Base-by-base conservation (phyloP, 2,797 vertebrate genomes). In the Tragopan temminckii region DNA sequence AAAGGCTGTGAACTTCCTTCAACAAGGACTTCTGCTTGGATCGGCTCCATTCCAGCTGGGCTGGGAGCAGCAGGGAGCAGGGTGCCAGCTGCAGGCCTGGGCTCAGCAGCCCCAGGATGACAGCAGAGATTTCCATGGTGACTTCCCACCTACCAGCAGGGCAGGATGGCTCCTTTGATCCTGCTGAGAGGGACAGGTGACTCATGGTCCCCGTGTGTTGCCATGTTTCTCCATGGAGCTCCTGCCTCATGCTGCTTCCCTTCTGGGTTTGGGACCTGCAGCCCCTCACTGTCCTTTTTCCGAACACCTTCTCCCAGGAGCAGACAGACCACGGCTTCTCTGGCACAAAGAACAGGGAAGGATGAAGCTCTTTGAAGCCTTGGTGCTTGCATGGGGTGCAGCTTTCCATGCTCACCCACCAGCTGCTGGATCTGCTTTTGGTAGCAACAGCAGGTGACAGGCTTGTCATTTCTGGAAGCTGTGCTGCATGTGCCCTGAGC, bases 381-480 rank as follows among this genome's bases (percentile, higher is more conserved):
- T 6, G 16, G 25, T 52, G 66, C 16, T 68, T 4, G 2, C 38
- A 42, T 52, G 42, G 36, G 59, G 31, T 67, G 42, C 20, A 10
- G 13, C 33, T 62, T 71, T 46, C 63, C 11, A 3, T 0, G 0
- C 35, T 70, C 1, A 2, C 21, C 31, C 77, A 33, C 6, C 46
- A 40, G 59, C 18, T 63, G 61, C 27, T 21, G 27, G 27, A 42
- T 42, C 38, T 63, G 13, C 27, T 63, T 42, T 42, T 42, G 38
- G 38, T 42, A 17, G 38, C 38, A 42, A 42, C 8, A 63, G 4
- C 38, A 31, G 61, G 8, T 63, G 38, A 42, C 5, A 36, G 38
- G 29, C 11, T 40, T 62, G 59, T 38, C 27, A 13, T 38, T 62
- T 40, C 59, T 62, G 59, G 18, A 40, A 13, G 38, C 36, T 31